Evolutionary conservation across 1,140 invertebrate species (phyloP).

Genomic region (Anoplolepis gracilipes): DNA sequence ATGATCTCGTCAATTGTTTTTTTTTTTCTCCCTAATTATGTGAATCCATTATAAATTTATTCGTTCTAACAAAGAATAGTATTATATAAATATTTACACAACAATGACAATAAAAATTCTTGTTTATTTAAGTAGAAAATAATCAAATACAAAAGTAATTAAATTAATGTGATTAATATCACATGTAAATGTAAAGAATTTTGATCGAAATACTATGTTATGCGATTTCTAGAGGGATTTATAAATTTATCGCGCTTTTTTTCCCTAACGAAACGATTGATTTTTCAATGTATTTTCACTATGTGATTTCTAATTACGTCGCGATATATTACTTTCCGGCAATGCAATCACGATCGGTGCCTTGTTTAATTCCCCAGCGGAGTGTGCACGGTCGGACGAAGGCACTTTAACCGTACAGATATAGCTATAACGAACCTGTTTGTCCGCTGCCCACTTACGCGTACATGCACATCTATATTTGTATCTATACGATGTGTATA

Average conservation of each 20-base stretch:
- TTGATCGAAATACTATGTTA: neutral
- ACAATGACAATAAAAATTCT: neutral
- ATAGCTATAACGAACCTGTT: constrained; percentile 55
- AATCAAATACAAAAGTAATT: neutral
- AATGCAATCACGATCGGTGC: constrained; percentile 15
- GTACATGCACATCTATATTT: neutral
- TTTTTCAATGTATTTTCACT: neutral
- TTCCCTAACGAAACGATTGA: neutral
- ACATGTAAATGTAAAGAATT: neutral
- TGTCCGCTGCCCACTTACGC: constrained; percentile 45
- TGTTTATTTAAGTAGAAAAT: neutral
- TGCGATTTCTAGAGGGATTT: neutral
- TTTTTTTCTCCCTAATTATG: neutral
- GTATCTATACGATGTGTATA: constrained; percentile 25
- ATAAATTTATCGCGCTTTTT: neutral
- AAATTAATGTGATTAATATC: neutral
- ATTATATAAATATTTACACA: neutral
- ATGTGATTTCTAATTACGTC: neutral
- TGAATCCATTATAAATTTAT: neutral
- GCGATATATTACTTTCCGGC: neutral
- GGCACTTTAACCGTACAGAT: constrained; percentile 23
- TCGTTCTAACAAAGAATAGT: neutral
- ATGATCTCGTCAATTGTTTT: neutral
- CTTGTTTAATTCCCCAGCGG: constrained; percentile 7
- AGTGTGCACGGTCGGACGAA: neutral